phyloP scores from a whole-genome alignment of 2,113 vertebrate species.

The Upupa epops region DNA sequence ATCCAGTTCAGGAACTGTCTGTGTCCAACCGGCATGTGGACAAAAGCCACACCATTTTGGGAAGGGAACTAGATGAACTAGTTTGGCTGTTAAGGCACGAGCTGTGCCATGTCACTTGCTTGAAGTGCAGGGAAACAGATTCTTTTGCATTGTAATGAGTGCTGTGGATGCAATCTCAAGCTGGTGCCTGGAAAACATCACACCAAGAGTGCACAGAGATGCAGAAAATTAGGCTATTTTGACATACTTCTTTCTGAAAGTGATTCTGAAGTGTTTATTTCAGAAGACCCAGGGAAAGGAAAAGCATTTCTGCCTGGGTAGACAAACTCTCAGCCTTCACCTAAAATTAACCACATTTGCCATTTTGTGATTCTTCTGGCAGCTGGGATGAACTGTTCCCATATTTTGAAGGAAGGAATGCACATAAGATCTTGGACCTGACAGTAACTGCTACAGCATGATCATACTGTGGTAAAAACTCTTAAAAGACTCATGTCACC shows the following conservation, averaged over 20 bases:
- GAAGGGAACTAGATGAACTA: background rate
- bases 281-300: background rate
- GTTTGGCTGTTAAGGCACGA: background rate
- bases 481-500: background rate
- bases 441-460: background rate
- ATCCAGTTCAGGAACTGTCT: background rate
- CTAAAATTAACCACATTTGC: background rate
- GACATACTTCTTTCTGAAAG: background rate
- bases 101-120: background rate
- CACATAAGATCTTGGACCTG: background rate
- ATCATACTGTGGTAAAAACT: background rate
- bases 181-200: background rate
- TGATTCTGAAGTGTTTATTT: too few relatives aligned
- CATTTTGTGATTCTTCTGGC: background rate
- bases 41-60: background rate
- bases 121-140: background rate
- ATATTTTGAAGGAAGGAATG: background rate
- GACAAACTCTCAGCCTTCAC: background rate
- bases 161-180: background rate
- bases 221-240: background rate
- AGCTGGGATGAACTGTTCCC: background rate
- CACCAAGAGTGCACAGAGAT: background rate
- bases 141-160: background rate
- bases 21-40: rapidly evolving
- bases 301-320: background rate